These are phyloP conservation scores for Diploptera punctata DNA, from an alignment of 2,888 invertebrate species.

Conservation along the genomic window DNA sequence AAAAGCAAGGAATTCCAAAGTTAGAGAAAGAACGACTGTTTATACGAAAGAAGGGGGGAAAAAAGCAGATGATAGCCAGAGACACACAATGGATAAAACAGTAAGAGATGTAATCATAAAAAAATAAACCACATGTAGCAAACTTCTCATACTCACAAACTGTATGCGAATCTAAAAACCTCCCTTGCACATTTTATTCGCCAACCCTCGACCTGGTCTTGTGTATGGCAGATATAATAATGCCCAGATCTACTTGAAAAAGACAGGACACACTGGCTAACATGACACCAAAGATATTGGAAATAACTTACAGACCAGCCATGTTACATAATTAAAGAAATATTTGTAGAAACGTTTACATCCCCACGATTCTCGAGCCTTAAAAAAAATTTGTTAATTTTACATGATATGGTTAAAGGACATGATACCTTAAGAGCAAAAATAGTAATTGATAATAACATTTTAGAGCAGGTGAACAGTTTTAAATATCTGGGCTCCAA, in stretches of 20 bases:
- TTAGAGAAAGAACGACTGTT: no score
- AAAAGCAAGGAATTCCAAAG: not conserved
- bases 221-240: not conserved
- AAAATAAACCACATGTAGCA: not conserved
- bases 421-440: no score
- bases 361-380: no score
- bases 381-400: no score
- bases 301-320: no score
- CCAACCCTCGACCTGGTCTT: not conserved
- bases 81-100: not conserved
- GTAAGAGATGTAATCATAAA: constrained; percentile 6
- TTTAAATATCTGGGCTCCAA: no score
- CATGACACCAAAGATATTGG: no score
- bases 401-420: no score
- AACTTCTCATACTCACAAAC: not conserved
- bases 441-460: no score
- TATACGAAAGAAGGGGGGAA: not conserved
- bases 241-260: not conserved
- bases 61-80: not conserved
- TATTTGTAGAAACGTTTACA: no score
- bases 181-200: not conserved
- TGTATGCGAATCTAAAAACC: not conserved
- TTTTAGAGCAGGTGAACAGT: no score
- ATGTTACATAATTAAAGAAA: no score
- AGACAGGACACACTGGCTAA: not conserved